A percentile compares a stretch with the other conserved stretches of the same genome.
Conservation (phyloP, 2,888 invertebrate species). For the Abrostola triplasia region DNA sequence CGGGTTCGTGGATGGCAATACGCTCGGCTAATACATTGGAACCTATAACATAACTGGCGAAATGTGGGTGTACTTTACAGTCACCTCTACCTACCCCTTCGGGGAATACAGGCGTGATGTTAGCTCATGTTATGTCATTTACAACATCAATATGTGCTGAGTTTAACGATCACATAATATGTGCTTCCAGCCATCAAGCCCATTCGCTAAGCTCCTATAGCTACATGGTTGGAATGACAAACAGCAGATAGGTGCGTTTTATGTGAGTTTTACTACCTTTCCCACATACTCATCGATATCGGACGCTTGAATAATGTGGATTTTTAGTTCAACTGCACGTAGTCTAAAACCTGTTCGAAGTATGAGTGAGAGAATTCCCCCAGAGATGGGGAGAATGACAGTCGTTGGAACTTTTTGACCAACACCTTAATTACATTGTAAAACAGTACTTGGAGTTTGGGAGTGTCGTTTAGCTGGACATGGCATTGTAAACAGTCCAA, state of each 20-base stretch:
- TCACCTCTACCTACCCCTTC: no score
- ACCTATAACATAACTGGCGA: no score
- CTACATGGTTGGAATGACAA: constrained; percentile 30
- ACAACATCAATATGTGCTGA: neutral
- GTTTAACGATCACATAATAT: constrained; percentile 1
- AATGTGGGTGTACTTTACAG: no score
- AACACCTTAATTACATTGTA: constrained; percentile 37
- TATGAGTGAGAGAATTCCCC: no score
- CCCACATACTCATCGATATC: constrained; percentile 20
- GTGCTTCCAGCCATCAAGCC: neutral
- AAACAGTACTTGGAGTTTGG: constrained; percentile 25
- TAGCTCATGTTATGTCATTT: neutral
- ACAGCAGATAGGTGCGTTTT: constrained; percentile 27
- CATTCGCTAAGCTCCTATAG: constrained; percentile 2
- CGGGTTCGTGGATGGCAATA: no score
- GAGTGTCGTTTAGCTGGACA: no score
- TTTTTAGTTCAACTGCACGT: neutral
- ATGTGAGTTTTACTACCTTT: constrained; percentile 35
- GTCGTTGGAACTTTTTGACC: constrained; percentile 17
- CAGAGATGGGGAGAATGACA: constrained; percentile 1
- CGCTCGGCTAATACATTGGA: no score
- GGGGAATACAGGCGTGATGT: no score
- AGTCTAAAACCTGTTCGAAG: constrained; percentile 22
- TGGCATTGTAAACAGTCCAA: no score
- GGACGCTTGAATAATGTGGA: constrained; percentile 2